Evolutionary conservation across 2,888 invertebrate species (phyloP).

Genomic region (Troides aeacus): DNA sequence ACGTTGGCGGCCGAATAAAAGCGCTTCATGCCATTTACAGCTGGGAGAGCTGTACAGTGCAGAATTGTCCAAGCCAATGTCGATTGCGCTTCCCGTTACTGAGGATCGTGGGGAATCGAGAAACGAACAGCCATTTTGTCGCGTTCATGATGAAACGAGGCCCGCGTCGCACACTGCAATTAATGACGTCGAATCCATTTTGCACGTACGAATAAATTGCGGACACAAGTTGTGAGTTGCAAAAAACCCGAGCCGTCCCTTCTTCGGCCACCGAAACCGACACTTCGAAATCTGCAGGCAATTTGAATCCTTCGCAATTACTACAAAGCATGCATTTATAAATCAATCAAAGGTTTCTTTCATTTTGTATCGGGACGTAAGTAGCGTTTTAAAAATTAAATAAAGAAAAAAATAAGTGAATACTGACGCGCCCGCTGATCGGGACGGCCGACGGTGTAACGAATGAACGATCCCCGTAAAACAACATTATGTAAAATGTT

Average conservation of each 20-base stretch:
- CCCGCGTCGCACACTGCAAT: constrained; percentile 47
- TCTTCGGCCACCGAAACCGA: constrained; percentile 20
- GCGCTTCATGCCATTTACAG: constrained; percentile 21
- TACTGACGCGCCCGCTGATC: too few relatives aligned
- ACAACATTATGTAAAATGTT: too few relatives aligned
- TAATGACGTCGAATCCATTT: constrained; percentile 65
- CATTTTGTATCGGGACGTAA: too few relatives aligned
- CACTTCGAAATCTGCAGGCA: not conserved
- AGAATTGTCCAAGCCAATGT: constrained; percentile 16
- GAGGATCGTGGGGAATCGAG: constrained; percentile 1
- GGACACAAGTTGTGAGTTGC: constrained; percentile 37
- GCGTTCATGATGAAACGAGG: constrained; percentile 30
- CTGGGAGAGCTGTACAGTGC: constrained; percentile 11
- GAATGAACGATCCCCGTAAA: too few relatives aligned
- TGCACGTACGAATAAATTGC: constrained; percentile 76
- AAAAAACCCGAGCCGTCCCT: too few relatives aligned
- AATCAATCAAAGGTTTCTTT: constrained; percentile 3
- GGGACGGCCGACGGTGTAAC: too few relatives aligned
- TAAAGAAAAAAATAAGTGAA: too few relatives aligned
- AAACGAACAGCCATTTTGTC: constrained; percentile 18
- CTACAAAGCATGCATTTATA: not conserved
- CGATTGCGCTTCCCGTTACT: constrained; percentile 8
- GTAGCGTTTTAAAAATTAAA: too few relatives aligned
- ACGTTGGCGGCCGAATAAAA: constrained; percentile 10
- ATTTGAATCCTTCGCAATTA: constrained; percentile 1